Percentiles rank a stretch among this genome's conserved stretches.
Evolutionary conservation across 2,797 vertebrate genomes (phyloP).

Genomic region (Gymnothorax reevesii): DNA sequence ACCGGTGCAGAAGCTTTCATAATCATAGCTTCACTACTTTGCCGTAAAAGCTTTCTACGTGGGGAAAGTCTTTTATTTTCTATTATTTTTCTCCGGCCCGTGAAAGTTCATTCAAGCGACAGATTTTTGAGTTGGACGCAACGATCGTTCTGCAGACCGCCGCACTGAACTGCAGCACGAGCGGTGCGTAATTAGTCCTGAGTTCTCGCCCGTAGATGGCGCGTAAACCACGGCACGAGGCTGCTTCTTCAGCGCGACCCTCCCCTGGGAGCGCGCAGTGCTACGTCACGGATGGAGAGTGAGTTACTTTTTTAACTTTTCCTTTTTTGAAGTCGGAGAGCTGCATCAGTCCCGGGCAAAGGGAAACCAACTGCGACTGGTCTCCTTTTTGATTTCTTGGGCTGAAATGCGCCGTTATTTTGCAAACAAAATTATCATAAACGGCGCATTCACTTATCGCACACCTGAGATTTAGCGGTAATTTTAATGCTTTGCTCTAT

Average conservation of each 20-base stretch:
- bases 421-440: conserved; percentile 32
- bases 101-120: too few species aligned
- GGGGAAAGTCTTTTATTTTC: too few species aligned
- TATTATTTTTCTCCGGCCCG: too few species aligned
- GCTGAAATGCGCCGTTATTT: conserved; percentile 57
- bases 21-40: too few species aligned
- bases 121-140: neutral
- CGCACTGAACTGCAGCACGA: too few species aligned
- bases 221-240: conserved; percentile 32
- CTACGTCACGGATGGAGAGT: conserved; percentile 47
- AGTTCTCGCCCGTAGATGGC: conserved; percentile 54
- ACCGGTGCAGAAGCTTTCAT: too few species aligned
- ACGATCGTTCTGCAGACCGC: neutral
- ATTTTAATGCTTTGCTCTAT: neutral
- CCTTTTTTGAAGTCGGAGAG: conserved; percentile 23
- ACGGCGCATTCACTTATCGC: conserved; percentile 39
- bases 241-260: conserved; percentile 27
- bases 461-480: conserved; percentile 42
- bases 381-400: conserved; percentile 35
- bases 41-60: too few species aligned
- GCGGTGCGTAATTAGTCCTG: neutral
- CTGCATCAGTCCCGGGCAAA: conserved; percentile 33
- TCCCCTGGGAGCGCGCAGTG: conserved; percentile 43
- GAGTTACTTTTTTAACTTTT: conserved; percentile 24
- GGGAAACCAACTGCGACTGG: conserved; percentile 36